Conservation (phyloP, 1,140 invertebrate genomes). For the Trichomalopsis sarcophagae region DNA sequence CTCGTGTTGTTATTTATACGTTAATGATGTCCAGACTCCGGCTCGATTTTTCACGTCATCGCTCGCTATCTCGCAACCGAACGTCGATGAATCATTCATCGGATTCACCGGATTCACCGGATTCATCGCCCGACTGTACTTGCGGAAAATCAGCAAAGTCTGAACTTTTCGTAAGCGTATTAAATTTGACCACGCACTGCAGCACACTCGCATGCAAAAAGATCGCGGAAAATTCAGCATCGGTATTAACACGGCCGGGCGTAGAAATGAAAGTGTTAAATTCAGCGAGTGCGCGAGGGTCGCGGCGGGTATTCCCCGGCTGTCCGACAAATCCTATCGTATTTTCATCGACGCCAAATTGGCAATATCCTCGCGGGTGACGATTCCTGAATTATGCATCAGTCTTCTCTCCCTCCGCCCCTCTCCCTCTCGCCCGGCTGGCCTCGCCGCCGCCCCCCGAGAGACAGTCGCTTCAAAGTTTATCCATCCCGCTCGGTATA, state of each 20-base stretch:
- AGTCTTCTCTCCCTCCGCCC: constrained; percentile 48
- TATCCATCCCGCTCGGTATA: constrained; percentile 64
- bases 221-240: background rate
- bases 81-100: background rate
- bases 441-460: constrained; percentile 54
- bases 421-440: background rate
- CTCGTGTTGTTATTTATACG: background rate
- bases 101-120: background rate
- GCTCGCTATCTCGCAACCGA: background rate
- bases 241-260: constrained; percentile 33
- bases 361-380: constrained; percentile 76
- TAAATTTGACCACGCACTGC: background rate
- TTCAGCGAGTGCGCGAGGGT: constrained; percentile 55
- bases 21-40: background rate
- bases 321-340: constrained; percentile 74
- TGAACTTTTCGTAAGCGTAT: background rate
- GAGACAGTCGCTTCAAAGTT: constrained; percentile 75
- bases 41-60: constrained; percentile 2
- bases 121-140: background rate
- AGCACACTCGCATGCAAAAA: background rate
- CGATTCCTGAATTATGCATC: constrained; percentile 76
- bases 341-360: constrained; percentile 77
- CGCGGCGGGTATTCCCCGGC: constrained; percentile 59
- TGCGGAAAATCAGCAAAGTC: background rate
- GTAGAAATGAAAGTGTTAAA: constrained; percentile 70